These are phyloP conservation scores for Papilio dardanus DNA, from an alignment of 1,140 invertebrate species.

Conservation along the genomic window DNA sequence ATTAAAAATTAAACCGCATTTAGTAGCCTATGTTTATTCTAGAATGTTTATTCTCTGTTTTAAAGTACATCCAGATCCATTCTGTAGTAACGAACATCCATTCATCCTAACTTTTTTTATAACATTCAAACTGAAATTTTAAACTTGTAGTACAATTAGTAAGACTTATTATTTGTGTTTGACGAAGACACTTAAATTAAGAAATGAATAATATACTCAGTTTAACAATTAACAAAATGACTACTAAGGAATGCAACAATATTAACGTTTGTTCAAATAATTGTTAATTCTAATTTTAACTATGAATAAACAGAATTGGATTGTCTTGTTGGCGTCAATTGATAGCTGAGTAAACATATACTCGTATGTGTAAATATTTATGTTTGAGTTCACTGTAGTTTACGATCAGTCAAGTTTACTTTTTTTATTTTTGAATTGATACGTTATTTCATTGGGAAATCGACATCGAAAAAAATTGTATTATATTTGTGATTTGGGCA, in stretches of 20 bases:
- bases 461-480: no score
- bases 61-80: no score
- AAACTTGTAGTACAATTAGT: no score
- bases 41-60: neutral
- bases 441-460: neutral
- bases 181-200: neutral
- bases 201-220: neutral
- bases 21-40: neutral
- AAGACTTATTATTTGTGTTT: no score
- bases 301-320: neutral
- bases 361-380: conserved; percentile 1
- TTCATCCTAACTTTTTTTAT: no score
- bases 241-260: neutral
- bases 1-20: neutral
- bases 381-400: neutral
- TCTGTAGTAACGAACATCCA: no score
- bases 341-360: neutral
- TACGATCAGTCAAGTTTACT: neutral
- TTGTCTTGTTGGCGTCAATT: neutral
- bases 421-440: neutral
- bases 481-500: no score
- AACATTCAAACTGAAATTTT: no score
- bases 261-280: neutral
- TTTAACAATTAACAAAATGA: neutral
- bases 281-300: neutral